These are phyloP conservation scores for Timandra comae DNA, from an alignment of 2,888 invertebrate species.

Conservation along the genomic window DNA sequence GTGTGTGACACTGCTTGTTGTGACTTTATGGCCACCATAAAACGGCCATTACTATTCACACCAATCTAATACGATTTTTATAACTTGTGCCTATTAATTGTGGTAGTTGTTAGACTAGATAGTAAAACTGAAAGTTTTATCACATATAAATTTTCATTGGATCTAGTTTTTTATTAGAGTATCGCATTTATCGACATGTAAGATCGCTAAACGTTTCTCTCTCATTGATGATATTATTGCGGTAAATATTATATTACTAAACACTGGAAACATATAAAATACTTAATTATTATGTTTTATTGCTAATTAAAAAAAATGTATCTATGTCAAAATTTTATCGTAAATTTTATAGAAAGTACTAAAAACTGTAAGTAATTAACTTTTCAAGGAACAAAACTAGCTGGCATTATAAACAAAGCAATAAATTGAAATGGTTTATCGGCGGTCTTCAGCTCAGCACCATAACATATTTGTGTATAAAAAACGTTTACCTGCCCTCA, in stretches of 20 bases:
- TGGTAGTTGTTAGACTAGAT: slow-evolving; percentile 48
- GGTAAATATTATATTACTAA: too few relatives aligned
- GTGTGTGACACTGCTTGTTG: slow-evolving; percentile 50
- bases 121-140: slow-evolving; percentile 56
- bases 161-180: slow-evolving; percentile 32
- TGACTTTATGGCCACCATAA: slow-evolving; percentile 55
- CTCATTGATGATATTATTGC: too few relatives aligned
- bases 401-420: not conserved
- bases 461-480: slow-evolving; percentile 33
- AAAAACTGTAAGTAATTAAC: slow-evolving; percentile 15
- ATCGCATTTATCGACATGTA: too few relatives aligned
- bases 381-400: too few relatives aligned
- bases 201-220: too few relatives aligned
- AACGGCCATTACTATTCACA: slow-evolving; percentile 58
- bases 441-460: slow-evolving; percentile 22
- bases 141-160: slow-evolving; percentile 41
- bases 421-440: slow-evolving; percentile 27
- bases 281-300: too few relatives aligned
- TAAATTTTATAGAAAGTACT: too few relatives aligned
- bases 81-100: slow-evolving; percentile 54
- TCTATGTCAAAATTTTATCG: too few relatives aligned
- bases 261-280: too few relatives aligned
- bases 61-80: slow-evolving; percentile 61
- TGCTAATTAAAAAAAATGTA: too few relatives aligned
- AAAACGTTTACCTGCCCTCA: slow-evolving; percentile 49